Evolutionary conservation across 2,888 invertebrate species (phyloP), one percentile per base, ranked within the genome.

Genomic region (Gonocerus acuteangulatus): DNA sequence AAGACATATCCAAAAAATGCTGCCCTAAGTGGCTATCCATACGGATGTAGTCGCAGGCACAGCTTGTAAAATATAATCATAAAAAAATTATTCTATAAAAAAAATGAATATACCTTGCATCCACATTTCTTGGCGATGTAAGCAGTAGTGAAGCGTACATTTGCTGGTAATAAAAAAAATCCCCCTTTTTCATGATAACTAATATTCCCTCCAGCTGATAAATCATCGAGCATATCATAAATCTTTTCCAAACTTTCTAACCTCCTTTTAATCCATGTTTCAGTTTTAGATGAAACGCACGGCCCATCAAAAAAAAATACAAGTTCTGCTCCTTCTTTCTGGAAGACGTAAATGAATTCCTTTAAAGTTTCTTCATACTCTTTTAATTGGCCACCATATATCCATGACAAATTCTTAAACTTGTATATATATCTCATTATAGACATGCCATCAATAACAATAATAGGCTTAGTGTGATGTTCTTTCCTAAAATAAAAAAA

Each of bases 281-380:
- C 67, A 7, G 70, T 59, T 65, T 72, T 72, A 19, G 67, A 56
- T 45, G 66, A 63, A 21, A 67, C 67, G 2, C 70, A 68, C n/a
- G 70, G 68, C 1, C 72, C 72, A 65, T 72, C 72, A 65, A 71
- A 71, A 52, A 69, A 72, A 48, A 72, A 68, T 2, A 72, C 69
- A 1, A 71, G 61, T 39, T 68, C 66, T 11, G 70, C 67, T 2
- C 69, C 69, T 9, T 70, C 36, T 16, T 49, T 44, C 2, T 11
- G 22, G 23, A 65, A 63, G 9, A 32, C 45, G 11, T 45, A 9
- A 21, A 44, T 58, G 23, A 65, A 65, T n/a, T 65, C 45, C 42
- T 51, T 27, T 2, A 65, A 15, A 23, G 44, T 48, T 21, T 62
- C 58, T 15, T 48, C 58, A 36, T 48, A 61, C 42, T 65, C 65